These are phyloP conservation scores for Gracilinanus agilis DNA, from an alignment of 2,113 vertebrate genomes.

Conservation along the genomic window DNA sequence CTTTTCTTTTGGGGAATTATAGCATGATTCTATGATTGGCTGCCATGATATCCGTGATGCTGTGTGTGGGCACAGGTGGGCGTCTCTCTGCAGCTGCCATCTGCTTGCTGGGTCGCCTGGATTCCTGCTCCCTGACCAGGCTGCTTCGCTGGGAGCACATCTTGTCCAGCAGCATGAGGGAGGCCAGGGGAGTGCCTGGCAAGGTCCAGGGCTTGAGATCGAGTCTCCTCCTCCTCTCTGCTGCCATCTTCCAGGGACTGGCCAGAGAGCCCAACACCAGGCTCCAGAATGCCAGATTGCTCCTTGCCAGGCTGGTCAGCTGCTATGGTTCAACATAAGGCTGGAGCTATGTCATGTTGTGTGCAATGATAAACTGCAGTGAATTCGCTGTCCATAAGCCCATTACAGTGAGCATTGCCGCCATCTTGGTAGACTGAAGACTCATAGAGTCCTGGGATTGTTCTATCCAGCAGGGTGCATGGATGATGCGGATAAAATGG, in stretches of 20 bases:
- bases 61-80: too few species aligned
- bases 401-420: too few species aligned
- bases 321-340: not conserved
- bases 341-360: too few species aligned
- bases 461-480: constrained; percentile 26
- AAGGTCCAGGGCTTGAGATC: not conserved
- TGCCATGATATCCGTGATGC: too few species aligned
- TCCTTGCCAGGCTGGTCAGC: not conserved
- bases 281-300: not conserved
- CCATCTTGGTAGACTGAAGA: too few species aligned
- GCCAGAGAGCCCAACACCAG: not conserved
- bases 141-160: not conserved
- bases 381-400: too few species aligned
- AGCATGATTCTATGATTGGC: too few species aligned
- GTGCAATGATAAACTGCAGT: too few species aligned
- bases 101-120: not conserved
- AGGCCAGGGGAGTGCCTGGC: not conserved
- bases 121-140: not conserved
- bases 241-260: not conserved
- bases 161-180: not conserved
- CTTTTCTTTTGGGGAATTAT: too few species aligned
- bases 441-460: not conserved
- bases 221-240: not conserved
- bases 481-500: not conserved
- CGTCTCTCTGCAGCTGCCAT: not conserved